phyloP scores from a whole-genome alignment of 2,888 invertebrate species.

The Clivina fossor region DNA sequence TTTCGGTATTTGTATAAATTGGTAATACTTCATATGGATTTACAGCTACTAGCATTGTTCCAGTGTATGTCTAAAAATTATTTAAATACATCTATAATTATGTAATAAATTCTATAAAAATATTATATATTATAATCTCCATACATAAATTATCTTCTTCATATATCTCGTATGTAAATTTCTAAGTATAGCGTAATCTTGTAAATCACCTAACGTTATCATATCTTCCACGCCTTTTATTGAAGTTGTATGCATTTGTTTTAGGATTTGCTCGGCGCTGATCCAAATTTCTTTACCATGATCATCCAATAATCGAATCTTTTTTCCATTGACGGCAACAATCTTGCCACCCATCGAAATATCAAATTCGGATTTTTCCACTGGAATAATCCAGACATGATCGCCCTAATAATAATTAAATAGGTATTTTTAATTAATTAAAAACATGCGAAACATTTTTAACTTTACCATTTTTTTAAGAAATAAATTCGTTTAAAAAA shows the following conservation, averaged over 20 bases:
- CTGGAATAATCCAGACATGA: slow-evolving; percentile 85
- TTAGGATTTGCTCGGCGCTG: slow-evolving; percentile 62
- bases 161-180: slow-evolving; percentile 89
- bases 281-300: slow-evolving; percentile 73
- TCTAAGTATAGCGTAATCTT: slow-evolving; percentile 90
- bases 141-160: slow-evolving; percentile 86
- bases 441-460: background rate
- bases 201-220: slow-evolving; percentile 92
- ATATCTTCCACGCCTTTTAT: slow-evolving; percentile 88
- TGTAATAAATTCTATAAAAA: slow-evolving; percentile 14
- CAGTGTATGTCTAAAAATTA: slow-evolving; percentile 85
- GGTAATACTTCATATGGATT: slow-evolving; percentile 94
- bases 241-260: slow-evolving; percentile 78
- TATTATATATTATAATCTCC: slow-evolving; percentile 47
- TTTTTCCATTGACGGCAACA: slow-evolving; percentile 71
- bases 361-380: slow-evolving; percentile 71
- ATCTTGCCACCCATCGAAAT: slow-evolving; percentile 85
- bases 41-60: slow-evolving; percentile 91
- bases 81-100: slow-evolving; percentile 14
- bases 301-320: slow-evolving; percentile 80
- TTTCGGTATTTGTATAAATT: slow-evolving; percentile 90
- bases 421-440: slow-evolving; percentile 6
- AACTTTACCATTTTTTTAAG: slow-evolving; percentile 7
- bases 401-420: slow-evolving; percentile 65
- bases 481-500: too few relatives aligned